Base-by-base conservation (phyloP, 2,797 vertebrate species). In the Apogon hyalosoma region DNA sequence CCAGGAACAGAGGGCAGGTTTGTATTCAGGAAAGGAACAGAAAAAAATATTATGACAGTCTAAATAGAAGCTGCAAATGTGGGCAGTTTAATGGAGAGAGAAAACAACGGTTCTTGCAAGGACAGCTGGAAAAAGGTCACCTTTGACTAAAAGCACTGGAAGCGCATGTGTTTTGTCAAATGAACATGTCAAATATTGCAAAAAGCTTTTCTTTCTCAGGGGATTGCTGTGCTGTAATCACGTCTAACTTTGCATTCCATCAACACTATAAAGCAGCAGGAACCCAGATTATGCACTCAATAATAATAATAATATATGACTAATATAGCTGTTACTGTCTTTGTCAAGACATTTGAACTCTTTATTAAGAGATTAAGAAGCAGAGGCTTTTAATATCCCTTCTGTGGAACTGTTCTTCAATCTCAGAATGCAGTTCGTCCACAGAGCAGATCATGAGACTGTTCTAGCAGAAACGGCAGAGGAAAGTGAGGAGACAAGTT, bases 41-140 rank as follows among this genome's bases (percentile, higher is more conserved):
- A 28, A 61, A 38, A 60, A 73, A 64, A 1, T 2, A 14, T 41
- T 19, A 55, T 19, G 47, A 43, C 5, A 28, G 38, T 50, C 16
- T 40, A 13, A 72, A 63, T 14, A 46, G 28, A 15, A 74, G 46
- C 66, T 59, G 38, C 9, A 54, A 60, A 65, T 31, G 19, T 51
- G 11, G 62, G 43, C 64, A 43, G 63, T 28, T 69, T 73, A 18
- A 53, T 76, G 0, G 1, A 70, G 14, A 28, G 63, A 75, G 50
- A 50, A 75, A 55, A 71, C 57, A 42, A 51, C 13, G 61, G 61
- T 24, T 57, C 68, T 50, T 64, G 63, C 59, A 46, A 79, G 79
- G 63, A 80, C 84, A 66, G 63, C 41, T 63, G 75, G 66, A 48
- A 36, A 75, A 77, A 85, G 77, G 64, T 80, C 45, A 60, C 7